Percentiles rank a stretch among this genome's conserved stretches.
These are phyloP conservation scores for Chelonus insularis DNA, from an alignment of 1,140 invertebrate genomes.

Conservation along the genomic window DNA sequence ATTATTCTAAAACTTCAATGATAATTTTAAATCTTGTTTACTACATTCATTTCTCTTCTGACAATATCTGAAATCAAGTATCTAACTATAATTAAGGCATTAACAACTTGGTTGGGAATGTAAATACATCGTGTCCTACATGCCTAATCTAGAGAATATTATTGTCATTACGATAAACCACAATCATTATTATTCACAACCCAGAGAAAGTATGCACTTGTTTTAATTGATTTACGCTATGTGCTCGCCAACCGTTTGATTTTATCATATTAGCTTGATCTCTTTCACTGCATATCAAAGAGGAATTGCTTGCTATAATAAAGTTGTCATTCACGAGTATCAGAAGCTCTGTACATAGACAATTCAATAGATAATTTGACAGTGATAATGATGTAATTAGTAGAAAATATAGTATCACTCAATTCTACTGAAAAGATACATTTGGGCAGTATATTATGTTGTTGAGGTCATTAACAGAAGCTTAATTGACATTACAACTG, in stretches of 20 bases:
- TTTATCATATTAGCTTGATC: neutral
- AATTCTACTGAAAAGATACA: too few species aligned
- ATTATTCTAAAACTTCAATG: neutral
- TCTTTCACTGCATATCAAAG: neutral
- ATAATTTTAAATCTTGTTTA: too few species aligned
- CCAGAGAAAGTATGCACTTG: slow-evolving; percentile 2
- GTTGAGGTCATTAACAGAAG: too few species aligned
- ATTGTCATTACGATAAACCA: neutral
- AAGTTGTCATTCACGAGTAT: neutral
- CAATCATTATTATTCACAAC: neutral
- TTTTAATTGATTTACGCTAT: slow-evolving; percentile 12
- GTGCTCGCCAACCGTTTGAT: neutral
- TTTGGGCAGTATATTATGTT: too few species aligned
- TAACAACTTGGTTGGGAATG: slow-evolving; percentile 3
- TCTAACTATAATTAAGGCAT: slow-evolving; percentile 29
- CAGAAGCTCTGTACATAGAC: neutral
- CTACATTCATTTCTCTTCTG: slow-evolving; percentile 35
- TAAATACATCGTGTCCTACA: neutral
- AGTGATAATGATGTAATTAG: too few species aligned
- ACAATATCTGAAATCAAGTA: slow-evolving; percentile 27
- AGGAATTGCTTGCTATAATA: neutral
- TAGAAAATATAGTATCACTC: too few species aligned
- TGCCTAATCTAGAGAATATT: neutral
- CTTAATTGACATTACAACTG: too few species aligned
- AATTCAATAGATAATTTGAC: too few species aligned